Evolutionary conservation across 2,888 invertebrate species (phyloP).

Genomic region (Diarsia dahlii): DNA sequence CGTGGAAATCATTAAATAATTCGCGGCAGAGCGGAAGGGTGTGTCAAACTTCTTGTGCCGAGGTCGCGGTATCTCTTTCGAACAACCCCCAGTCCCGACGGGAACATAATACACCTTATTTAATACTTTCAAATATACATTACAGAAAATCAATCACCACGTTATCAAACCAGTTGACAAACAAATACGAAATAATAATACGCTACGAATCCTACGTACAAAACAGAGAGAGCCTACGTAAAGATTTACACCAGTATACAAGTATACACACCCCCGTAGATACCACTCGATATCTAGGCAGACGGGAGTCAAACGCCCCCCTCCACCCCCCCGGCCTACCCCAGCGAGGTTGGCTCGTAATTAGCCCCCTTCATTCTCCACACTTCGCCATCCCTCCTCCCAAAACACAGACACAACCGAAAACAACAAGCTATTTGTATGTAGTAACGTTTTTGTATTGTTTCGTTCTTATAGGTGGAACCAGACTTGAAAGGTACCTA

Average conservation of each 20-base stretch:
- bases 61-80: too few species aligned
- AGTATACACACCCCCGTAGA: slow-evolving; percentile 51
- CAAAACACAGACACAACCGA: slow-evolving; percentile 79
- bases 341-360: slow-evolving; percentile 69
- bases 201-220: slow-evolving; percentile 10
- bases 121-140: background rate
- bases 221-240: slow-evolving; percentile 38
- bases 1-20: too few species aligned
- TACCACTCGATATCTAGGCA: slow-evolving; percentile 67
- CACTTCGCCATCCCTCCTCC: slow-evolving; percentile 65
- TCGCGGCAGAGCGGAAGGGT: too few species aligned
- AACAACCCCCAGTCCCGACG: too few species aligned
- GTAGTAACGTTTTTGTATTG: slow-evolving; percentile 62
- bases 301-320: slow-evolving; percentile 68
- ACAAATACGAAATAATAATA: slow-evolving; percentile 18
- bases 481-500: slow-evolving; percentile 5
- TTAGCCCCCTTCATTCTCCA: slow-evolving; percentile 74
- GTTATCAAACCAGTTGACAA: background rate
- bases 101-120: background rate
- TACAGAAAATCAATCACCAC: background rate
- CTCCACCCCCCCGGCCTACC: slow-evolving; percentile 51
- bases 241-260: slow-evolving; percentile 49
- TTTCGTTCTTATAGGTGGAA: slow-evolving; percentile 56
- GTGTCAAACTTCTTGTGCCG: too few species aligned
- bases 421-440: slow-evolving; percentile 79